Conservation (phyloP, 2,888 invertebrate genomes). For the Drosophila greeni region DNA sequence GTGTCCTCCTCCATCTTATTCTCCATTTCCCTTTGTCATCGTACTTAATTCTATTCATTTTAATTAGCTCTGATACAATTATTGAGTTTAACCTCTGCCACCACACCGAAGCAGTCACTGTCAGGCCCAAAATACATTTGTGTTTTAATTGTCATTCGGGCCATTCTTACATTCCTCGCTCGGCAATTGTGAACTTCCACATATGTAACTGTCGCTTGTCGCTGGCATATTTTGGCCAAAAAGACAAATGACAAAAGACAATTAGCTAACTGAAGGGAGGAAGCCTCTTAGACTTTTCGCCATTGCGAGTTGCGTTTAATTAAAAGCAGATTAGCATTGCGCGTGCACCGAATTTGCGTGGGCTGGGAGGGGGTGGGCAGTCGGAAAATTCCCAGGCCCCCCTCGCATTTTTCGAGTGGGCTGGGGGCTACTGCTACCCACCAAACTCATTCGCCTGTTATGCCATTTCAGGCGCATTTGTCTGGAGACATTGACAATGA, state of each 20-base stretch:
- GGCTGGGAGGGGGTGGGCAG: constrained; percentile 1
- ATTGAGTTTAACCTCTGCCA: constrained; percentile 23
- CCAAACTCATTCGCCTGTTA: constrained; percentile 20
- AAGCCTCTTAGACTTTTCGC: constrained; percentile 59
- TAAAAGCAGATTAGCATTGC: constrained; percentile 70
- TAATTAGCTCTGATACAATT: constrained; percentile 43
- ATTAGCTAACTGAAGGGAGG: constrained; percentile 52
- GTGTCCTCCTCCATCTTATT: neutral
- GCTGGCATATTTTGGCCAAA: constrained; percentile 36
- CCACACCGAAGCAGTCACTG: constrained; percentile 29
- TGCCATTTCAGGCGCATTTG: constrained; percentile 44
- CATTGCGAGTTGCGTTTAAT: constrained; percentile 60
- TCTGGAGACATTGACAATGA: constrained; percentile 63
- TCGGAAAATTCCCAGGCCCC: constrained; percentile 42
- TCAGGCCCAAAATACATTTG: constrained; percentile 46
- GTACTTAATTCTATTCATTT: constrained; percentile 27
- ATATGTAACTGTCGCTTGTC: constrained; percentile 41
- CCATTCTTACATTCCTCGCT: constrained; percentile 4
- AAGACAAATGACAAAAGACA: constrained; percentile 54
- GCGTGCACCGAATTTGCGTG: constrained; percentile 56
- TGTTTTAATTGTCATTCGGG: constrained; percentile 46
- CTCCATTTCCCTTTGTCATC: neutral
- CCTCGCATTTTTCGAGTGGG: constrained; percentile 3
- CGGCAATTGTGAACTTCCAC: constrained; percentile 18
- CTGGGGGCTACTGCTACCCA: neutral